These are phyloP conservation scores for Podargus strigoides DNA, from an alignment of 2,797 vertebrate genomes.

Conservation along the genomic window DNA sequence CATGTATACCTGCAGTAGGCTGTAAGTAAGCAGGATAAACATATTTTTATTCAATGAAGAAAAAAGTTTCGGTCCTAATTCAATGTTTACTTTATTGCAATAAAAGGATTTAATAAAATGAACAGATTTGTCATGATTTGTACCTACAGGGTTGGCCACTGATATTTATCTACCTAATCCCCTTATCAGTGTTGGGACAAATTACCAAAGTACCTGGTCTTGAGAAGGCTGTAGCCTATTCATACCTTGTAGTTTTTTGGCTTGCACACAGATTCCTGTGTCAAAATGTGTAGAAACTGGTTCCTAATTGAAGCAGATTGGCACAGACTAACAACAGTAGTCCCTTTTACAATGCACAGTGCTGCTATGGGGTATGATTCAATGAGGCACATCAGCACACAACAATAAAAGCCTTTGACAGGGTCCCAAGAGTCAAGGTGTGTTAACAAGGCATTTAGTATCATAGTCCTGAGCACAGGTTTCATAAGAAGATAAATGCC, in stretches of 20 bases:
- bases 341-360: slow-evolving; percentile 68
- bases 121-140: not conserved
- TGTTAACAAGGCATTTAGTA: slow-evolving; percentile 62
- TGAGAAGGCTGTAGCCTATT: slow-evolving; percentile 68
- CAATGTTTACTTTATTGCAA: not conserved
- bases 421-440: slow-evolving; percentile 65
- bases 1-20: not conserved
- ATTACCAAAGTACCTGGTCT: slow-evolving; percentile 64
- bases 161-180: slow-evolving; percentile 69
- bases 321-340: slow-evolving; percentile 71
- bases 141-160: not conserved
- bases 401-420: slow-evolving; percentile 70
- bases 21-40: not conserved
- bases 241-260: slow-evolving; percentile 64
- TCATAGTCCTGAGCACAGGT: slow-evolving; percentile 48
- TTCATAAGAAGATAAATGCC: slow-evolving; percentile 47
- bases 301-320: slow-evolving; percentile 79
- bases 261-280: slow-evolving; percentile 73
- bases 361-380: slow-evolving; percentile 78
- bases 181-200: slow-evolving; percentile 75
- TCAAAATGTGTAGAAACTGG: slow-evolving; percentile 76
- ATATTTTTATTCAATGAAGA: not conserved
- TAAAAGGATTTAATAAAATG: not conserved
- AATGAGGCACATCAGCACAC: slow-evolving; percentile 64
- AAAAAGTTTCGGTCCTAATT: not conserved